Conservation (phyloP, 2,888 invertebrate genomes). For the Dasysyrphus tricinctus region DNA sequence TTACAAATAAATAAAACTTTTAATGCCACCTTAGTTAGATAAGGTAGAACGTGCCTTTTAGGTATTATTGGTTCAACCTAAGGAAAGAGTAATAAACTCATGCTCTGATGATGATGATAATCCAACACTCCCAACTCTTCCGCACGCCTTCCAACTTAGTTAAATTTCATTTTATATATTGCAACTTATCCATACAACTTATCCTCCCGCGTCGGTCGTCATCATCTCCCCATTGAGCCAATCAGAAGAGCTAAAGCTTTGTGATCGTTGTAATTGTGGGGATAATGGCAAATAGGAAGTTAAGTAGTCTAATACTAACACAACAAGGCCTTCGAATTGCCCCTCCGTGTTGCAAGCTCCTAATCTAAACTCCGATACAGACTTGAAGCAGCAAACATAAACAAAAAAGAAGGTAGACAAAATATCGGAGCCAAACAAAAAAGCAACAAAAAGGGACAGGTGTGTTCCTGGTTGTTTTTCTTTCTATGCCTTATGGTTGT, state of each 20-base stretch:
- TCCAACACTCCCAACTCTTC: neutral
- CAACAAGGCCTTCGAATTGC: neutral
- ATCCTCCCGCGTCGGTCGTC: neutral
- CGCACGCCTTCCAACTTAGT: neutral
- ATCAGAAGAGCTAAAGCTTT: slow-evolving; percentile 8
- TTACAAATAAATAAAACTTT: too few relatives aligned
- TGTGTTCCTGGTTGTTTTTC: slow-evolving; percentile 3
- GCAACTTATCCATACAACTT: neutral
- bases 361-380: neutral
- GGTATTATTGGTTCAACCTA: neutral
- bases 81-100: neutral
- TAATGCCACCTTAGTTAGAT: too few relatives aligned
- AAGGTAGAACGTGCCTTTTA: neutral
- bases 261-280: neutral
- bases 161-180: neutral
- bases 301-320: slow-evolving; percentile 10
- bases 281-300: slow-evolving; percentile 12
- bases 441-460: slow-evolving; percentile 10
- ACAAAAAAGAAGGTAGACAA: neutral
- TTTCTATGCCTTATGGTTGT: neutral
- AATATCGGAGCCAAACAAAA: neutral
- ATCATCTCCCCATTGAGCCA: slow-evolving; percentile 1
- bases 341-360: neutral
- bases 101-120: neutral
- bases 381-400: neutral